These are phyloP conservation scores for Dryocosmus kuriphilus DNA, from an alignment of 2,888 invertebrate species.

Conservation along the genomic window DNA sequence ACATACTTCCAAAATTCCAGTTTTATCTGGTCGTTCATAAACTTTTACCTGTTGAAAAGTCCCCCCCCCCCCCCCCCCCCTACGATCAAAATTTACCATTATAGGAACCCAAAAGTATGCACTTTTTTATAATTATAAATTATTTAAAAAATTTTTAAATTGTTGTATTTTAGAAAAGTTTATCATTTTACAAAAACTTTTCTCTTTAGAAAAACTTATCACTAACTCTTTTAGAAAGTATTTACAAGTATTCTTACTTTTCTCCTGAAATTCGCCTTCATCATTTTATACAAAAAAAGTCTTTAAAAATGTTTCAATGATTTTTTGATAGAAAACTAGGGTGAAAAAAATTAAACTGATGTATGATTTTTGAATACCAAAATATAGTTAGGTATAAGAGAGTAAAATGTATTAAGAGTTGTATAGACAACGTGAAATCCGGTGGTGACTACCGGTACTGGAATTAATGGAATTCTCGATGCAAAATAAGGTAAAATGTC, in stretches of 20 bases:
- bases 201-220: background rate
- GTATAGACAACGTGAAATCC: constrained; percentile 29
- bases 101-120: background rate
- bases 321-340: background rate
- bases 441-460: background rate
- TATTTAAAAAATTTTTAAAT: constrained; percentile 1
- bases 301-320: constrained; percentile 7
- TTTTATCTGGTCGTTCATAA: constrained; percentile 1
- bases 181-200: constrained; percentile 18
- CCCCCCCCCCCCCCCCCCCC: background rate
- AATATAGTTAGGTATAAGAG: constrained; percentile 35
- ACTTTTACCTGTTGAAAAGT: background rate
- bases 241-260: background rate
- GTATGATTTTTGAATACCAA: constrained; percentile 23
- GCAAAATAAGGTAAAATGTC: constrained; percentile 15
- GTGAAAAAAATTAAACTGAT: background rate
- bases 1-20: constrained; percentile 20
- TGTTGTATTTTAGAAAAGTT: background rate
- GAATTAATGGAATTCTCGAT: constrained; percentile 21
- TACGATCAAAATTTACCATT: background rate
- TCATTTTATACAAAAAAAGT: constrained; percentile 13
- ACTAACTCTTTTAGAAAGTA: background rate
- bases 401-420: constrained; percentile 29
- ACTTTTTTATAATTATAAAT: background rate
- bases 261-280: background rate